Percentiles rank a stretch among this genome's conserved stretches.
These are phyloP conservation scores for Piprites chloris DNA, from an alignment of 2,113 vertebrate species.

Conservation along the genomic window DNA sequence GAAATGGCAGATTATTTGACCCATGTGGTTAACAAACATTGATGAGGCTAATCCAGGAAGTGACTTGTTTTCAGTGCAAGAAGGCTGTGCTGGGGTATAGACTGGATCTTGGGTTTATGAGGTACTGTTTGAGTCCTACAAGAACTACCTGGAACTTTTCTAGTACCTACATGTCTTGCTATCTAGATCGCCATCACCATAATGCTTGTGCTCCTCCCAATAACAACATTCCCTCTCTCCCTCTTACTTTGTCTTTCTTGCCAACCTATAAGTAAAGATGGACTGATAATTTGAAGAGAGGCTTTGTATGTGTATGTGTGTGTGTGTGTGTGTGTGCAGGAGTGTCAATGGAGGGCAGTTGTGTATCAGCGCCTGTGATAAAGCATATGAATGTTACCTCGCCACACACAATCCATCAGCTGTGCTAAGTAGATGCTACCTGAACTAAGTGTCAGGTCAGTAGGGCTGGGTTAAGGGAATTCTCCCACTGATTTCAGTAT, in stretches of 20 bases:
- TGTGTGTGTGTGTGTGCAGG: not conserved
- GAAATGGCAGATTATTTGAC: not conserved
- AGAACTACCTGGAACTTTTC: conserved; percentile 11
- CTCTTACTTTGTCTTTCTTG: not conserved
- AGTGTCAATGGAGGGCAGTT: not conserved
- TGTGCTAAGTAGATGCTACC: not conserved
- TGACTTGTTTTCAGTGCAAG: not conserved
- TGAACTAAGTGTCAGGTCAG: not conserved
- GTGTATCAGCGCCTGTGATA: not conserved
- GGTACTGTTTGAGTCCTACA: not conserved
- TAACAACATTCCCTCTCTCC: not conserved
- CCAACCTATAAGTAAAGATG: not conserved
- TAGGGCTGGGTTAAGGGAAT: not conserved
- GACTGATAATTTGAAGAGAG: not conserved
- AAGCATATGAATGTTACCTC: not conserved
- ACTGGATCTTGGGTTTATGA: not conserved
- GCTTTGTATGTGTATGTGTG: not conserved
- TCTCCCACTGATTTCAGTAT: not conserved
- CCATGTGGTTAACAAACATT: not conserved
- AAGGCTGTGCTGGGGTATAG: not conserved
- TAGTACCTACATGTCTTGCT: conserved; percentile 16
- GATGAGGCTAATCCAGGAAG: not conserved
- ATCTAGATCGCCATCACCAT: not conserved
- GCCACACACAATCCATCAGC: not conserved
- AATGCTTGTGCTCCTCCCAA: not conserved